Conservation (phyloP, 2,113 vertebrate genomes). For the Ceyx cyanopectus region DNA sequence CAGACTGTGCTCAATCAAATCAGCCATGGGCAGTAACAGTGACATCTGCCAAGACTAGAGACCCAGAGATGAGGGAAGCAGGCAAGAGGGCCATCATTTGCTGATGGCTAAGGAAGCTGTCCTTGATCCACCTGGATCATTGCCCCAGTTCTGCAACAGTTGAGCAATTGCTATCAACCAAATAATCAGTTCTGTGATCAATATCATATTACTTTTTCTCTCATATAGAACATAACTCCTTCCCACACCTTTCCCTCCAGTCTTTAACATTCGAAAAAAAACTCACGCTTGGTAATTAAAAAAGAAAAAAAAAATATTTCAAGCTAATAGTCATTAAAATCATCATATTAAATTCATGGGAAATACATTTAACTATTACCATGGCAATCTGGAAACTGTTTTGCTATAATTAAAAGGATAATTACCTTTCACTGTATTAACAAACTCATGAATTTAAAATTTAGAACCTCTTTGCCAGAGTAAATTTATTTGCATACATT, state of each 20-base stretch:
- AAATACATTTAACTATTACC: constrained; percentile 32
- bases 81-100: background rate
- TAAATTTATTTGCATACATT: constrained; percentile 22
- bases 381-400: constrained; percentile 44
- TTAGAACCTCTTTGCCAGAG: background rate
- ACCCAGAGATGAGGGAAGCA: background rate
- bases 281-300: background rate
- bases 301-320: background rate
- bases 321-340: constrained; percentile 19
- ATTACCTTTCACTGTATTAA: constrained; percentile 55
- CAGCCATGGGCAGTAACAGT: background rate
- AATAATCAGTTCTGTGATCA: background rate
- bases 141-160: background rate
- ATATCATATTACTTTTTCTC: background rate
- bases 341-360: constrained; percentile 24
- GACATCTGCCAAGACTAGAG: background rate
- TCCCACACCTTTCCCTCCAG: background rate
- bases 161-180: background rate
- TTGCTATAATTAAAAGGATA: constrained; percentile 53
- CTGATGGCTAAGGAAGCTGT: background rate
- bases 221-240: background rate
- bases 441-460: constrained; percentile 55
- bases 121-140: background rate
- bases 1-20: background rate
- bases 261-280: background rate